Evolutionary conservation across 2,797 vertebrate genomes (phyloP).

Genomic region (Myiotriccus ornatus): DNA sequence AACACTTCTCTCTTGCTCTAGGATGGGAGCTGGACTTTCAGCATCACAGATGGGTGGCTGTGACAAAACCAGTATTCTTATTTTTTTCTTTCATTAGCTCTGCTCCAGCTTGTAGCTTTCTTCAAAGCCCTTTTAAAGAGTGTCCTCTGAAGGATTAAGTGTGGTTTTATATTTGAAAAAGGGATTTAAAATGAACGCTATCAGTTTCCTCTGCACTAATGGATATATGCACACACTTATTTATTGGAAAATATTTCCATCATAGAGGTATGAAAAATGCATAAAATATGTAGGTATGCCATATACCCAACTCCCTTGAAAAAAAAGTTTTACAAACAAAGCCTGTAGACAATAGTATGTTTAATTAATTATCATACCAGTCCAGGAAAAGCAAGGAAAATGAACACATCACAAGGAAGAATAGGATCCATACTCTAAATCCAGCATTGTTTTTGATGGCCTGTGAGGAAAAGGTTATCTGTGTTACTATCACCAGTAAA

Average conservation of each 20-base stretch:
- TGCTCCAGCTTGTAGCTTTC: background rate
- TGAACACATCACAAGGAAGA: constrained; percentile 99
- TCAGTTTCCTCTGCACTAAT: background rate
- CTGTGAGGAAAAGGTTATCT: constrained; percentile 65
- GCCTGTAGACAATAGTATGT: background rate
- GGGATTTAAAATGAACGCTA: background rate
- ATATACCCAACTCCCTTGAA: background rate
- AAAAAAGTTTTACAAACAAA: background rate
- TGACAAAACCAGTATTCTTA: background rate
- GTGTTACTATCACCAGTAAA: background rate
- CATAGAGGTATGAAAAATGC: background rate
- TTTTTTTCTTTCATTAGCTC: background rate
- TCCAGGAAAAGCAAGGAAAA: constrained; percentile 97
- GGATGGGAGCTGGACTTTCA: background rate
- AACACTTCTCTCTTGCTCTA: background rate
- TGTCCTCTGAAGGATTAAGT: background rate
- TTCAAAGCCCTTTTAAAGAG: background rate
- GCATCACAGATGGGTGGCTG: background rate
- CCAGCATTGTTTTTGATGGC: constrained; percentile 99
- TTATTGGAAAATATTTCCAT: background rate
- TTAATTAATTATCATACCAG: constrained; percentile 94
- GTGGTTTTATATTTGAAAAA: background rate
- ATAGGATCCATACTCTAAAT: constrained; percentile 97
- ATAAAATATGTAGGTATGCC: background rate
- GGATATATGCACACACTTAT: background rate